Percentiles rank a stretch among this genome's conserved stretches.
These are phyloP conservation scores for Phengaris alcon DNA, from an alignment of 2,888 invertebrate genomes.

Conservation along the genomic window DNA sequence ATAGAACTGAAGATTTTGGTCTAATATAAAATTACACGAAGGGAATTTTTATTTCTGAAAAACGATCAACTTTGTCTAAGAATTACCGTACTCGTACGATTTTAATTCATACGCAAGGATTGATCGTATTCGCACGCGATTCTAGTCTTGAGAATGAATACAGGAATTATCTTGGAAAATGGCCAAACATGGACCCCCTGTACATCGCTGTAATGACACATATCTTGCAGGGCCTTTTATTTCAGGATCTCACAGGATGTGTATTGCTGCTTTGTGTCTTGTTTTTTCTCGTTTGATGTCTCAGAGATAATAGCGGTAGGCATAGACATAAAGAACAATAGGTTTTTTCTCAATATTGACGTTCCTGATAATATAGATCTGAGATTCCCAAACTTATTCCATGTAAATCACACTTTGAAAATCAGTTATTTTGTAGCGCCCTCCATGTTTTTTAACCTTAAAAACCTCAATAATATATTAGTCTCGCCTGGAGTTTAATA, in stretches of 20 bases:
- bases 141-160: background rate
- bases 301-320: conserved; percentile 5
- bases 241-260: conserved; percentile 34
- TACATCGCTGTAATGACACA: conserved; percentile 44
- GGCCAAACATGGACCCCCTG: background rate
- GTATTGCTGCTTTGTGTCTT: conserved; percentile 42
- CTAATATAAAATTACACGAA: no score
- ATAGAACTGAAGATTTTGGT: no score
- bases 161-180: background rate
- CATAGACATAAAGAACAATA: background rate
- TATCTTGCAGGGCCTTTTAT: conserved; percentile 43
- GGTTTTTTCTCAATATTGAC: background rate
- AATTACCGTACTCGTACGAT: no score
- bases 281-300: conserved; percentile 44
- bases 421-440: no score
- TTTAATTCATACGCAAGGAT: background rate
- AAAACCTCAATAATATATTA: no score
- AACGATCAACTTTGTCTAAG: no score
- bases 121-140: background rate
- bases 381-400: no score
- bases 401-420: no score
- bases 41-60: no score
- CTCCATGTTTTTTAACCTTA: no score
- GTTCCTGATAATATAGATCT: background rate
- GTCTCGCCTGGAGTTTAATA: no score